Base-by-base conservation (phyloP, 1,140 invertebrate genomes). In the Drosophila jambulina region DNA sequence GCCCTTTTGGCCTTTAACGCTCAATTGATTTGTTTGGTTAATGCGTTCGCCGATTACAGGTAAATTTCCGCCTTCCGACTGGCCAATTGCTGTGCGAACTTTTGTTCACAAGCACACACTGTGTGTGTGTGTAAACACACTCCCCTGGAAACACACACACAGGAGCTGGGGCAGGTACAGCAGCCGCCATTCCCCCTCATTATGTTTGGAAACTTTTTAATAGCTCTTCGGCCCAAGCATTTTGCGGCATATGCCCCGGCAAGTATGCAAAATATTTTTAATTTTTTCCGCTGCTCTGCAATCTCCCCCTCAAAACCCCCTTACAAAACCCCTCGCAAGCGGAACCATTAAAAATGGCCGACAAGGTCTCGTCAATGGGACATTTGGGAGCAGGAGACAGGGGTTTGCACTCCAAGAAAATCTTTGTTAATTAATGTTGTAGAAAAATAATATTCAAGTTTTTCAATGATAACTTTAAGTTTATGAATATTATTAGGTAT, bases 331-430 rank as follows among this genome's bases (percentile, higher is more conserved):
- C n/a, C 62, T 25, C 46, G 59, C 74, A 65, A 80, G 69, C 71
- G 67, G 57, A 72, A 74, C 82, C 82, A 85, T 85, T 85, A 85
- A 85, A 85, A 85, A 85, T 85, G 82, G 82, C 82, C 74, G 82
- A 72, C 70, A 38, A 36, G 29, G 53, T 51, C 68, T 59, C 69
- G 67, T 88, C 83, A 87, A 87, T 83, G 83, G 75, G 67, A 80
- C 76, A 79, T 76, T 87, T 79, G 79, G 83, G 83, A 83, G 82
- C 78, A 48, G 49, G 36, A 65, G 60, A 25, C 34, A 67, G 13
- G 19, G 17, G 17, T 2, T 9, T 29, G 13, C 61, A 69, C 65
- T 69, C 1, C 0, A 27, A 42, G 7, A 65, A 69, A 67, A 25
- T 15, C 2, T 9, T 10, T 4, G 5, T 12, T 7, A 17, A 34